These are phyloP conservation scores for Diadema setosum DNA, from an alignment of 35 echinoderm and acorn worm genomes.

Conservation along the genomic window DNA sequence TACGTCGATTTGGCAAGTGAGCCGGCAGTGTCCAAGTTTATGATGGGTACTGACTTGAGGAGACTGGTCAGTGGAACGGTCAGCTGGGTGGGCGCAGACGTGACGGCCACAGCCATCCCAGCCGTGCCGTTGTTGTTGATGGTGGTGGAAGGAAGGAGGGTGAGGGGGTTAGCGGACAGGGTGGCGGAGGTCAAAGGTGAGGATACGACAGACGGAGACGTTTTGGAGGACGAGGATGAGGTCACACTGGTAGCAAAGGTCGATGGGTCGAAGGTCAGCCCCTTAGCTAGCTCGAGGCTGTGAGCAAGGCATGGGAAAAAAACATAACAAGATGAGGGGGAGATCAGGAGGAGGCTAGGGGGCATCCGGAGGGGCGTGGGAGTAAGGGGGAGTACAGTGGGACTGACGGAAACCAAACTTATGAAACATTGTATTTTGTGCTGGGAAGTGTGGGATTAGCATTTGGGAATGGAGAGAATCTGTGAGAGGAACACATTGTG, in stretches of 20 bases:
- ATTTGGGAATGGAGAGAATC: neutral
- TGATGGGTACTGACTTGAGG: slow-evolving; percentile 59
- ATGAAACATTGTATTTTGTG: neutral
- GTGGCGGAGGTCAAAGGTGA: slow-evolving; percentile 27
- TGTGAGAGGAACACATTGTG: slow-evolving; percentile 5
- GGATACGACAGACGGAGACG: slow-evolving; percentile 26
- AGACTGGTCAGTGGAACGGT: slow-evolving; percentile 47
- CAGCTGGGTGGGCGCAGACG: slow-evolving; percentile 16
- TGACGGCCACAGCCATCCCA: slow-evolving; percentile 10
- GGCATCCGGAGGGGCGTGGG: neutral
- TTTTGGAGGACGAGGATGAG: slow-evolving; percentile 47
- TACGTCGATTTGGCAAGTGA: slow-evolving; percentile 45
- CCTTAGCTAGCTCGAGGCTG: slow-evolving; percentile 71
- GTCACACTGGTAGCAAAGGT: slow-evolving; percentile 40
- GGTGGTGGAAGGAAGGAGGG: slow-evolving; percentile 51
- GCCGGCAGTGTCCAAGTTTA: slow-evolving; percentile 46
- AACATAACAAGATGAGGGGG: slow-evolving; percentile 35
- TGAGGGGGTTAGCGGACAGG: slow-evolving; percentile 1
- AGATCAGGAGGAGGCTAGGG: neutral
- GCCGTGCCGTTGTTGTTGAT: slow-evolving; percentile 31
- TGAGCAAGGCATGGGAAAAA: slow-evolving; percentile 39
- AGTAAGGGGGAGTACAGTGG: neutral
- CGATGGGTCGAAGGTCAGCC: slow-evolving; percentile 67
- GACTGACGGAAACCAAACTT: slow-evolving; percentile 25
- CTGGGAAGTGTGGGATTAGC: neutral